Conservation (phyloP, 2,888 invertebrate genomes). For the Hedychridium roseum region DNA sequence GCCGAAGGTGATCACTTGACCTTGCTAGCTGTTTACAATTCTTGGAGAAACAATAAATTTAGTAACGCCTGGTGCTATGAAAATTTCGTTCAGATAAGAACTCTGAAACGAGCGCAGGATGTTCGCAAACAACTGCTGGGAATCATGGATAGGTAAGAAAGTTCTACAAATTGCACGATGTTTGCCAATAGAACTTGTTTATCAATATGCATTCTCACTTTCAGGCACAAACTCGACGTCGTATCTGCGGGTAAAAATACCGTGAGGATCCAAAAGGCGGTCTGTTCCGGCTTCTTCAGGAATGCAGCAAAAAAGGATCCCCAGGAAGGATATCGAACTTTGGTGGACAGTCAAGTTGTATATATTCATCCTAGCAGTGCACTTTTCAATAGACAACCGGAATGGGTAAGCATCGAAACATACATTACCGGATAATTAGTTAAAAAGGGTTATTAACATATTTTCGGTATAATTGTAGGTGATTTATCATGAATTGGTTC, state of each 20-base stretch:
- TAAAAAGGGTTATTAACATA: neutral
- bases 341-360: constrained; percentile 97
- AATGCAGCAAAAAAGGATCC: constrained; percentile 99
- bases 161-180: too few relatives aligned
- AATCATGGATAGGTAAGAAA: constrained; percentile 93
- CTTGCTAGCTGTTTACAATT: constrained; percentile 96
- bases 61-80: constrained; percentile 99
- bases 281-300: constrained; percentile 98
- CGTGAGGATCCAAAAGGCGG: constrained; percentile 95
- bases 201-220: constrained; percentile 25
- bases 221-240: constrained; percentile 91
- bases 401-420: constrained; percentile 80
- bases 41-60: constrained; percentile 99
- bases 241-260: constrained; percentile 96
- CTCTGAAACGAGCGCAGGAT: constrained; percentile 96
- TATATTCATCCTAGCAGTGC: constrained; percentile 99
- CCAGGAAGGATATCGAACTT: constrained; percentile 95
- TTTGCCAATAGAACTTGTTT: too few relatives aligned
- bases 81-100: constrained; percentile 97
- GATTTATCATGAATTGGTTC: constrained; percentile 97
- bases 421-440: neutral
- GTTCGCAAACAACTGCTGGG: constrained; percentile 96
- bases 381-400: constrained; percentile 97
- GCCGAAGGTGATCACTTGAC: constrained; percentile 98
- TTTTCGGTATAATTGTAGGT: constrained; percentile 69